These are phyloP conservation scores for Podocnemis expansa DNA, from an alignment of 2,113 vertebrate species.

Conservation along the genomic window DNA sequence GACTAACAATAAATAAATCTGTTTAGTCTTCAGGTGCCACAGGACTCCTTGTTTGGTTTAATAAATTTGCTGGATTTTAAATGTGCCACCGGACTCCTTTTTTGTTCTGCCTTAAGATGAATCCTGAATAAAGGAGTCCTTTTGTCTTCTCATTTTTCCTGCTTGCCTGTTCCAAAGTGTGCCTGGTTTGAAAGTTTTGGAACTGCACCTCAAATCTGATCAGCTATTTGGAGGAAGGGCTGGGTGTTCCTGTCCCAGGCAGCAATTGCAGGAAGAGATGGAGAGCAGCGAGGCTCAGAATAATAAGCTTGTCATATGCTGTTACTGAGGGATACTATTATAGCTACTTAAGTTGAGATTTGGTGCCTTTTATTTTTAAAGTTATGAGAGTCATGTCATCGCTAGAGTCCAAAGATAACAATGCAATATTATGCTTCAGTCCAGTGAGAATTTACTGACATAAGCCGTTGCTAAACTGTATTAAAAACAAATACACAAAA, in stretches of 20 bases:
- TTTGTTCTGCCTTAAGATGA: not conserved
- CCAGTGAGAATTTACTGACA: not conserved
- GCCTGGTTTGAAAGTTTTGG: not conserved
- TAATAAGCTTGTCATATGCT: not conserved
- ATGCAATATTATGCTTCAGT: not conserved
- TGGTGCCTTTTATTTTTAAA: not conserved
- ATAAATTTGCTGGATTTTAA: too few relatives aligned
- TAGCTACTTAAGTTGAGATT: not conserved
- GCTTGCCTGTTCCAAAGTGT: not conserved
- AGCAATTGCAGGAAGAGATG: rapidly evolving
- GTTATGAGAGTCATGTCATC: not conserved
- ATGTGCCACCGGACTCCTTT: too few relatives aligned
- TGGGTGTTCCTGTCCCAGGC: rapidly evolving
- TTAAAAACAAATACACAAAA: not conserved
- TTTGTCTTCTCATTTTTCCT: not conserved
- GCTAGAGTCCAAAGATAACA: not conserved
- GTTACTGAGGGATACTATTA: not conserved
- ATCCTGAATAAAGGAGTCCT: not conserved
- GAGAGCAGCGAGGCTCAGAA: not conserved
- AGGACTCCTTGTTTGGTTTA: too few relatives aligned
- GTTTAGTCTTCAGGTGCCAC: too few relatives aligned
- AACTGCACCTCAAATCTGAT: not conserved
- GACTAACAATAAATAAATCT: too few relatives aligned
- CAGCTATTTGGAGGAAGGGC: too few relatives aligned
- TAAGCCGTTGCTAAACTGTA: not conserved